phyloP scores from a whole-genome alignment of 2,888 invertebrate genomes.

The Keiferia lycopersicella region DNA sequence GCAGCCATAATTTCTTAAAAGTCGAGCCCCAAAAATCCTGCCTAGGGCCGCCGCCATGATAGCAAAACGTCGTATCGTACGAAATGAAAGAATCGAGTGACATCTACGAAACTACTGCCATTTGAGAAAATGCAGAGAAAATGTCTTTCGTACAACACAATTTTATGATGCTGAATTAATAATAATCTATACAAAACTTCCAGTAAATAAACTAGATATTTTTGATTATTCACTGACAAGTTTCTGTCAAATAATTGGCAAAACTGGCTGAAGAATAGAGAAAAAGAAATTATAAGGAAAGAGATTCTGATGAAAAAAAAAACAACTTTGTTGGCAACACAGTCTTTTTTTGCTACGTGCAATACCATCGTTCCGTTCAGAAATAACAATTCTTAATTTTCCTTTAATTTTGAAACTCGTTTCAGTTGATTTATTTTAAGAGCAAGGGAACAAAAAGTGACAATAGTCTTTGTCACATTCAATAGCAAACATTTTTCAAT shows the following conservation, averaged over 20 bases:
- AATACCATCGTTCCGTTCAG: not conserved
- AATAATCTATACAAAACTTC: slow-evolving; percentile 7
- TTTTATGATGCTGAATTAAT: slow-evolving; percentile 19
- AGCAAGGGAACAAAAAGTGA: too few relatives aligned
- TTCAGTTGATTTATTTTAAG: too few relatives aligned
- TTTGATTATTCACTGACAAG: slow-evolving; percentile 4
- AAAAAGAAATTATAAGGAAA: not conserved
- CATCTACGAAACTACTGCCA: slow-evolving; percentile 57
- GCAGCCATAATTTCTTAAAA: slow-evolving; percentile 88
- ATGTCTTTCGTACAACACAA: slow-evolving; percentile 20
- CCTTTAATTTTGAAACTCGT: not conserved
- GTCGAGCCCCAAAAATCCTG: slow-evolving; percentile 91
- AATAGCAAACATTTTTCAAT: too few relatives aligned
- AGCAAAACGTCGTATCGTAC: slow-evolving; percentile 75
- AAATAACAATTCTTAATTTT: not conserved
- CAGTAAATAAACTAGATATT: not conserved
- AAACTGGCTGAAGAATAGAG: slow-evolving; percentile 18
- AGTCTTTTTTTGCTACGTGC: not conserved
- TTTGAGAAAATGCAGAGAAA: slow-evolving; percentile 39
- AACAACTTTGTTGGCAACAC: not conserved
- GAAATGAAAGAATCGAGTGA: slow-evolving; percentile 59
- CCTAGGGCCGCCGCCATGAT: slow-evolving; percentile 95
- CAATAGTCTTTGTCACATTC: not conserved
- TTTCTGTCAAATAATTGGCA: slow-evolving; percentile 5
- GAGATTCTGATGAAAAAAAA: not conserved